Conservation (phyloP, 2,888 invertebrate genomes). For the Agapetus fuscipes region DNA sequence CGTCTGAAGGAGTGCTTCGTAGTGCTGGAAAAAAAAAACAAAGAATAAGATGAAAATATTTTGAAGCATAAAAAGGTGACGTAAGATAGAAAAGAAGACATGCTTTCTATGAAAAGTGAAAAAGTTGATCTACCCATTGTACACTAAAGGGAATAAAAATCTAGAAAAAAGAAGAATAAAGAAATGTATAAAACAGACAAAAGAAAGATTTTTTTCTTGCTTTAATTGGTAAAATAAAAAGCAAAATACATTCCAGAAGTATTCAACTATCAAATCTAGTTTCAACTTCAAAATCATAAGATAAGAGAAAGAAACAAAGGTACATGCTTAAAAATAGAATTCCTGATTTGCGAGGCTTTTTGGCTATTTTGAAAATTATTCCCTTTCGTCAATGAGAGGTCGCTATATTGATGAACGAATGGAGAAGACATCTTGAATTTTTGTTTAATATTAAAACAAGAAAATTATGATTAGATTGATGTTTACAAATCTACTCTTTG, state of each 20-base stretch:
- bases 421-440: too few relatives aligned
- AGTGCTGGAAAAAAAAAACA: constrained; percentile 11
- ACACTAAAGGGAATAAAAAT: constrained; percentile 45
- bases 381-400: too few relatives aligned
- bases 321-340: too few relatives aligned
- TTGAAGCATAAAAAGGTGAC: not conserved
- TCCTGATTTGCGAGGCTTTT: too few relatives aligned
- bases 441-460: too few relatives aligned
- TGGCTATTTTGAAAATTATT: too few relatives aligned
- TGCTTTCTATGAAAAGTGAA: constrained; percentile 2
- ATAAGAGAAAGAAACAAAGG: too few relatives aligned
- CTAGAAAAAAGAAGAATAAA: constrained; percentile 13
- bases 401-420: too few relatives aligned
- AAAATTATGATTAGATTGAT: too few relatives aligned
- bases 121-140: constrained; percentile 29
- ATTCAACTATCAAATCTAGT: too few relatives aligned
- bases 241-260: not conserved
- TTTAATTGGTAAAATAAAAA: not conserved
- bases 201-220: constrained; percentile 2
- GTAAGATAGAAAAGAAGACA: constrained; percentile 1
- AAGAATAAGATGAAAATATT: constrained; percentile 1
- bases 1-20: constrained; percentile 18
- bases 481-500: too few relatives aligned
- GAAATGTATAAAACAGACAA: constrained; percentile 11
- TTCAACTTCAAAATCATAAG: too few relatives aligned